These are phyloP conservation scores for Sebastes schlegelii DNA, from an alignment of 2,113 vertebrate species.

Conservation along the genomic window DNA sequence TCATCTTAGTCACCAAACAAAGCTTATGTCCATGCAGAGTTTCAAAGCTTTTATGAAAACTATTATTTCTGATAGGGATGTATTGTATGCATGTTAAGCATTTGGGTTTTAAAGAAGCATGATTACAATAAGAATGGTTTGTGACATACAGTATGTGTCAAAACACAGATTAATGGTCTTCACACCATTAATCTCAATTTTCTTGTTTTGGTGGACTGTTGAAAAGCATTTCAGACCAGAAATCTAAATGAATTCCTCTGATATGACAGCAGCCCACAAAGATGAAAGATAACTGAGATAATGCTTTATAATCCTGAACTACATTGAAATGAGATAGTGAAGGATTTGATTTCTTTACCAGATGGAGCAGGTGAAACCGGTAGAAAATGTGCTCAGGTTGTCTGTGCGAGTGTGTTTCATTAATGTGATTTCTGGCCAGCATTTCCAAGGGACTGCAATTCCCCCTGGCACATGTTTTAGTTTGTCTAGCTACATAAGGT, in stretches of 20 bases:
- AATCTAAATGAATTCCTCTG: background rate
- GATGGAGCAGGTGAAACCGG: background rate
- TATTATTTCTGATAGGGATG: background rate
- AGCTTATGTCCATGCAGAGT: background rate
- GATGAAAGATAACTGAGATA: background rate
- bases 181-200: background rate
- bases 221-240: background rate
- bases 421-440: background rate
- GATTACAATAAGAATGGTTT: background rate
- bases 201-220: background rate
- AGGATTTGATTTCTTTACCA: background rate
- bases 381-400: background rate
- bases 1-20: background rate
- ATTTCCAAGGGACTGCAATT: background rate
- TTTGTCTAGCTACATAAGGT: background rate
- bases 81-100: background rate
- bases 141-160: background rate
- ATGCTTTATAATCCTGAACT: background rate
- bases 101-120: background rate
- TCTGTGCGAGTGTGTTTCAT: conserved; percentile 4
- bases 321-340: background rate
- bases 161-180: background rate
- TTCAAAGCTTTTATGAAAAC: background rate
- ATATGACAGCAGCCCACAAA: background rate
- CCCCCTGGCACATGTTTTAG: background rate